phyloP scores from a whole-genome alignment of 2,113 vertebrate species.

The Salvelinus sp. region DNA sequence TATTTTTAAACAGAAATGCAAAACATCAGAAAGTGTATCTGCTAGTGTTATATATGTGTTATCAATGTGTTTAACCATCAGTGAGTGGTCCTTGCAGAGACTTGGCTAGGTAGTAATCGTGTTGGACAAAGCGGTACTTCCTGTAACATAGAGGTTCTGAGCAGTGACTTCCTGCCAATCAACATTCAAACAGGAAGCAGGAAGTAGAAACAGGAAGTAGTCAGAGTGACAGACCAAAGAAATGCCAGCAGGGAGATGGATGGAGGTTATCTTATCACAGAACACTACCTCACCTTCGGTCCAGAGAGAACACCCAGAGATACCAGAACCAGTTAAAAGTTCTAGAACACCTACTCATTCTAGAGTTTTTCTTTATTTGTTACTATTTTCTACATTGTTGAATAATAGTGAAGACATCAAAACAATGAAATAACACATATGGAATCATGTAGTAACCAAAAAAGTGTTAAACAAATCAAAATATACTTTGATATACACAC shows the following conservation, averaged over 20 bases:
- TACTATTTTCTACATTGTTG: too few species aligned
- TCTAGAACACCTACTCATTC: too few species aligned
- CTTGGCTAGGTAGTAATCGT: not conserved
- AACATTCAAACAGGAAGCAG: conserved; percentile 22
- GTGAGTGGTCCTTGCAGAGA: conserved; percentile 23
- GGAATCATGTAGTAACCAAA: too few species aligned
- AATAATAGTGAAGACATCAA: too few species aligned
- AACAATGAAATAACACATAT: too few species aligned
- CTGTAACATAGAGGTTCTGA: conserved; percentile 44
- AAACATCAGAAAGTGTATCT: too few species aligned
- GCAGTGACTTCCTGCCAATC: conserved; percentile 50
- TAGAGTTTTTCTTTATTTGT: too few species aligned
- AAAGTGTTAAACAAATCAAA: too few species aligned
- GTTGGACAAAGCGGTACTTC: conserved; percentile 24
- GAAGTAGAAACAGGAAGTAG: conserved; percentile 10
- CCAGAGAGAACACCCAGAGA: not conserved
- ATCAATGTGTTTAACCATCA: too few species aligned
- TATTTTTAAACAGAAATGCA: not conserved
- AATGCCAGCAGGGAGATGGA: conserved; percentile 14
- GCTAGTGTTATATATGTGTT: too few species aligned
- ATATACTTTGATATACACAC: not conserved
- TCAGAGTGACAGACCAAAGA: conserved; percentile 23
- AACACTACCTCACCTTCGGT: not conserved
- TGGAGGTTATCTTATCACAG: not conserved
- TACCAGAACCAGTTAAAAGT: not conserved